These are phyloP conservation scores for Coracias cyanogaster DNA, from an alignment of 2,797 vertebrate genomes.

Conservation along the genomic window DNA sequence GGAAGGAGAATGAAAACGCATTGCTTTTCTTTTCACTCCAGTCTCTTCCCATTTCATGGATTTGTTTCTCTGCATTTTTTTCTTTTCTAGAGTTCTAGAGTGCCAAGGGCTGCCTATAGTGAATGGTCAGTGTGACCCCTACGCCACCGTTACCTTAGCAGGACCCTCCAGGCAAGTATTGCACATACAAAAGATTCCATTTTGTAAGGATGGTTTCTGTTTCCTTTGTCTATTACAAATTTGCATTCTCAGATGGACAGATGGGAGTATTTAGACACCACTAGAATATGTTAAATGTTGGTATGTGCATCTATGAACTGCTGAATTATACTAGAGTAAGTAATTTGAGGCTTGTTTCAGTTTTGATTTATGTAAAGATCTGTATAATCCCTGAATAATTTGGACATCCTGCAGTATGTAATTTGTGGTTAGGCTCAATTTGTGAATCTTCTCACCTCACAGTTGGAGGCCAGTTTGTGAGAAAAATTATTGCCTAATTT, in stretches of 20 bases:
- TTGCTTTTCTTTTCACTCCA: neutral
- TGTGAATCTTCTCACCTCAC: slow-evolving; percentile 37
- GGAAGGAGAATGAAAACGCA: neutral
- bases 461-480: slow-evolving; percentile 36
- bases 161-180: slow-evolving; percentile 91
- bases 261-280: neutral
- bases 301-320: neutral
- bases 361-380: slow-evolving; percentile 35
- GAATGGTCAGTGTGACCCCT: slow-evolving; percentile 98
- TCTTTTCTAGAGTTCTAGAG: slow-evolving; percentile 89
- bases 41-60: neutral
- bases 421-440: slow-evolving; percentile 45
- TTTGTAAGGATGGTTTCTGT: neutral
- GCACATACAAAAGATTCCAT: neutral
- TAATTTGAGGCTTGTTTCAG: slow-evolving; percentile 29
- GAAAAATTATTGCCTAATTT: slow-evolving; percentile 33
- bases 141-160: slow-evolving; percentile 92
- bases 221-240: slow-evolving; percentile 2
- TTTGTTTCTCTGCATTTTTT: neutral
- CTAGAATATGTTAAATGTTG: neutral
- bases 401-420: slow-evolving; percentile 9
- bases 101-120: slow-evolving; percentile 97
- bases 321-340: neutral
- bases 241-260: neutral
- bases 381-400: slow-evolving; percentile 30